Conservation (phyloP, 2,888 invertebrate species). For the Andrena trimmerana region DNA sequence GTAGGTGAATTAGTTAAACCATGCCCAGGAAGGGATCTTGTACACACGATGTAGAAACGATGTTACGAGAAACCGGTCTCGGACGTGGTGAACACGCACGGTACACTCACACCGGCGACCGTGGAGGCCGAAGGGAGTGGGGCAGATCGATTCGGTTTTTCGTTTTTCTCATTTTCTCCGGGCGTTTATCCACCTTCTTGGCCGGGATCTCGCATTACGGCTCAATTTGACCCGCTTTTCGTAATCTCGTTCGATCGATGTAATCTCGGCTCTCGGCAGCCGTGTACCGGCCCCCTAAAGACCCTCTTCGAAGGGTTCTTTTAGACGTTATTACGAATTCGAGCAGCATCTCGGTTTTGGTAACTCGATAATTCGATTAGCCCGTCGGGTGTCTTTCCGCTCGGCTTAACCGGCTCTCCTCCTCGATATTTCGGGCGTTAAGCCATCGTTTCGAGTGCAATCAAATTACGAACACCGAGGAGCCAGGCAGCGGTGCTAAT, state of each 20-base stretch:
- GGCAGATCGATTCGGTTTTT: constrained; percentile 46
- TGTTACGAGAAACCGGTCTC: constrained; percentile 81
- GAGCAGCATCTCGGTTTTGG: constrained; percentile 63
- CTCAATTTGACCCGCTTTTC: constrained; percentile 75
- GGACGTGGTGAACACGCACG: constrained; percentile 57
- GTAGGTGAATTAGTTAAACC: constrained; percentile 79
- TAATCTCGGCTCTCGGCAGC: constrained; percentile 71
- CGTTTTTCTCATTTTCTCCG: constrained; percentile 73
- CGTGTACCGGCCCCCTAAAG: constrained; percentile 64
- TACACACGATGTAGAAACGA: constrained; percentile 80
- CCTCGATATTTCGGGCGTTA: constrained; percentile 5
- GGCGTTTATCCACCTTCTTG: constrained; percentile 67
- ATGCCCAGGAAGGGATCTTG: constrained; percentile 73
- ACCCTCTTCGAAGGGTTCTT: constrained; percentile 58
- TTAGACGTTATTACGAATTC: constrained; percentile 68
- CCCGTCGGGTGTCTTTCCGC: constrained; percentile 50
- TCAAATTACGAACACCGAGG: neutral
- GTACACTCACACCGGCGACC: neutral
- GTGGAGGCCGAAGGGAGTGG: constrained; percentile 10
- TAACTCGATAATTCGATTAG: constrained; percentile 71
- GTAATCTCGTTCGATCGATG: constrained; percentile 75
- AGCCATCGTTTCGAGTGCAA: constrained; percentile 16
- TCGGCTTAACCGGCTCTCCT: constrained; percentile 34
- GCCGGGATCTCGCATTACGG: constrained; percentile 71
- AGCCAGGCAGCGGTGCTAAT: neutral